phyloP scores from a whole-genome alignment of 2,797 vertebrate species.

The Odontamblyopus lacepedii region DNA sequence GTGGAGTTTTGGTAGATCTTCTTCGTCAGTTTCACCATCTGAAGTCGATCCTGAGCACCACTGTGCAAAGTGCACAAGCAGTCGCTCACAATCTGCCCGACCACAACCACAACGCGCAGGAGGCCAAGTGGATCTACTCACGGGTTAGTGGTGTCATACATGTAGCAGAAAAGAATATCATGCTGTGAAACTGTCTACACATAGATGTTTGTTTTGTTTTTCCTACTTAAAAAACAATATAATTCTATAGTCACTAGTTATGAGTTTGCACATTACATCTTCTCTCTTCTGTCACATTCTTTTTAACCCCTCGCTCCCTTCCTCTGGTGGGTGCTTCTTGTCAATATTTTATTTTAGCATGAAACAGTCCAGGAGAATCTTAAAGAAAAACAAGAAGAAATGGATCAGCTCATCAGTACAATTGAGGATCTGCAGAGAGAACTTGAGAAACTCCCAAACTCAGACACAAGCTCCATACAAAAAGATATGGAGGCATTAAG shows the following conservation, averaged over 20 bases:
- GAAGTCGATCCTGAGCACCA: constrained; percentile 78
- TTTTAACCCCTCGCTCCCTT: constrained; percentile 8
- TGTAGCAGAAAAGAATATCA: neutral
- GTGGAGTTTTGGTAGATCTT: constrained; percentile 81
- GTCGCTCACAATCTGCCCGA: constrained; percentile 79
- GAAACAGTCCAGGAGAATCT: constrained; percentile 84
- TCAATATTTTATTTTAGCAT: constrained; percentile 76
- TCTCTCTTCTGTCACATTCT: neutral
- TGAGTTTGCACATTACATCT: too few relatives aligned
- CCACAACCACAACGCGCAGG: constrained; percentile 84
- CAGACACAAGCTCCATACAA: constrained; percentile 74
- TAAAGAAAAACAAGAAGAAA: constrained; percentile 83
- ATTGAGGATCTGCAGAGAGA: constrained; percentile 86
- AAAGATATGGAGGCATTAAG: constrained; percentile 82
- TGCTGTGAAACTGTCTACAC: neutral
- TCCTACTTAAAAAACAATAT: neutral
- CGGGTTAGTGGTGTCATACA: constrained; percentile 76
- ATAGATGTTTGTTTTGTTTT: neutral
- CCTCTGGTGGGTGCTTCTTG: constrained; percentile 46
- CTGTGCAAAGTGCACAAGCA: constrained; percentile 80
- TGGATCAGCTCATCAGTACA: constrained; percentile 89
- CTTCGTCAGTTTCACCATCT: constrained; percentile 85
- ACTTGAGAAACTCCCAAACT: constrained; percentile 82
- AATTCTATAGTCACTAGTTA: too few relatives aligned
- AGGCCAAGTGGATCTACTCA: constrained; percentile 82